Evolutionary conservation across 2,113 vertebrate genomes (phyloP).

Genomic region (Cromileptes altivelis): DNA sequence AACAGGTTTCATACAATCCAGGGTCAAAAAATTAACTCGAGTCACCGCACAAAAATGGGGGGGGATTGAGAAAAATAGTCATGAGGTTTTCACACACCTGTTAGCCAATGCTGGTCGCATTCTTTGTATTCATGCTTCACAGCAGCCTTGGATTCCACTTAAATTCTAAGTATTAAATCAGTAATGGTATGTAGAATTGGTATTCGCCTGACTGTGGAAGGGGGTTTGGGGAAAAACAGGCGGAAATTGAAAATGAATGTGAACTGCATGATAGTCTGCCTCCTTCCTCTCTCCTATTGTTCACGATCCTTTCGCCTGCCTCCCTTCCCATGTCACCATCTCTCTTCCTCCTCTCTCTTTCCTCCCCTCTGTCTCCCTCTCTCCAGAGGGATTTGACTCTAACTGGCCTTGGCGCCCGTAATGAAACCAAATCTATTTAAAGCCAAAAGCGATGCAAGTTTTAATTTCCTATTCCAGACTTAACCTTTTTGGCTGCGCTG

Average conservation of each 20-base stretch:
- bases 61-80: conserved; percentile 48
- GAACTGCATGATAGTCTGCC: conserved; percentile 78
- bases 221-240: conserved; percentile 75
- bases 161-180: conserved; percentile 72
- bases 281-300: conserved; percentile 70
- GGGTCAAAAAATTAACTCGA: conserved; percentile 55
- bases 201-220: conserved; percentile 67
- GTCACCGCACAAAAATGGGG: conserved; percentile 34
- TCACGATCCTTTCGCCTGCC: conserved; percentile 54
- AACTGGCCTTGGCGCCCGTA: conserved; percentile 86
- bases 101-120: conserved; percentile 33
- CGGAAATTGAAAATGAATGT: conserved; percentile 82
- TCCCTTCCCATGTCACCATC: conserved; percentile 64
- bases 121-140: conserved; percentile 66
- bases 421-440: conserved; percentile 90
- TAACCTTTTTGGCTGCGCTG: conserved; percentile 87
- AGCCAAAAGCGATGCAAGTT: conserved; percentile 88
- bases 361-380: conserved; percentile 59
- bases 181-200: conserved; percentile 79
- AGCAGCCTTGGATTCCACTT: conserved; percentile 69
- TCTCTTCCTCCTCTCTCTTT: conserved; percentile 64
- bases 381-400: conserved; percentile 85
- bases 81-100: conserved; percentile 56
- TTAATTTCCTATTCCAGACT: conserved; percentile 88
- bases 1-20: conserved; percentile 17